Conservation (phyloP, 1,140 invertebrate genomes). For the Sitophilus oryzae region DNA sequence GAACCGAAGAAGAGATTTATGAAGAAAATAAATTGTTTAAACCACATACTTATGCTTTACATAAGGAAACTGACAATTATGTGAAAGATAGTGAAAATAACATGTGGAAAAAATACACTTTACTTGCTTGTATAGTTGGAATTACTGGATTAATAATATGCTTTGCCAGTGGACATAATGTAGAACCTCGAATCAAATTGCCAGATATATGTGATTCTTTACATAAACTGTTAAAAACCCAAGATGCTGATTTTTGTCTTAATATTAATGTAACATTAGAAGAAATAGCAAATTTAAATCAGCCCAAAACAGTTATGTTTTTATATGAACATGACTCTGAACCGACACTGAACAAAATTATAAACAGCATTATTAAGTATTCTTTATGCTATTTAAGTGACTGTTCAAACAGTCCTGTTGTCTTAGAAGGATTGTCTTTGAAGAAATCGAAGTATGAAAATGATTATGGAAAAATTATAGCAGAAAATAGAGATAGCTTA, state of each 20-base stretch:
- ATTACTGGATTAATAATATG: too few relatives aligned
- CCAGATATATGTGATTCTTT: neutral
- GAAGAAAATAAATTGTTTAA: too few relatives aligned
- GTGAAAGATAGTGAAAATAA: too few relatives aligned
- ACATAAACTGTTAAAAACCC: neutral
- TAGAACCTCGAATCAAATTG: too few relatives aligned
- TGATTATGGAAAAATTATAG: conserved; percentile 45
- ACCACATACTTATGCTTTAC: too few relatives aligned
- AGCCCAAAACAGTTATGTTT: conserved; percentile 33
- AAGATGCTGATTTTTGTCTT: conserved; percentile 28
- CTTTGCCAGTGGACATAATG: too few relatives aligned
- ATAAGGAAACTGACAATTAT: too few relatives aligned
- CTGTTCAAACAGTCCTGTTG: conserved; percentile 22
- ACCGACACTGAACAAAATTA: conserved; percentile 24
- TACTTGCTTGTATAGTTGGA: too few relatives aligned
- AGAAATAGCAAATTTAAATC: conserved; percentile 22
- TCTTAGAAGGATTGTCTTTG: conserved; percentile 23
- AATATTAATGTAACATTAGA: conserved; percentile 25
- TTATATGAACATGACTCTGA: conserved; percentile 27
- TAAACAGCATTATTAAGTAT: conserved; percentile 20
- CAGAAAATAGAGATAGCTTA: conserved; percentile 38
- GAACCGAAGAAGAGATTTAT: too few relatives aligned
- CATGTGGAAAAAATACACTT: too few relatives aligned
- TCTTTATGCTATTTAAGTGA: conserved; percentile 26
- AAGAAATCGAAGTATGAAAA: conserved; percentile 29